Evolutionary conservation across 1,140 invertebrate species (phyloP), one percentile per base, ranked within the genome.

Genomic region (Tetramorium alpestre): DNA sequence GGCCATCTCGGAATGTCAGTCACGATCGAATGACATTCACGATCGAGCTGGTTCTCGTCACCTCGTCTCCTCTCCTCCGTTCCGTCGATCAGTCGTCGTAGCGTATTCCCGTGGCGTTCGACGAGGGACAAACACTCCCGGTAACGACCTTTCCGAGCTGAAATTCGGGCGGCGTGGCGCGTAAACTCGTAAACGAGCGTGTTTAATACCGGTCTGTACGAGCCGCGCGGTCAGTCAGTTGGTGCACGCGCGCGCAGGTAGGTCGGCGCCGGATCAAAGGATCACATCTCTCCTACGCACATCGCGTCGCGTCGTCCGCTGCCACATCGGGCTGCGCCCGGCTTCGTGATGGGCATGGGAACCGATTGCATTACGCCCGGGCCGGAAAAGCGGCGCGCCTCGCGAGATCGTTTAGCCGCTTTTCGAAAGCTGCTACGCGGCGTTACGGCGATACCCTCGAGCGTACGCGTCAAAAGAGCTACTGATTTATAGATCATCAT

Each of bases 281-380:
- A 91, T 87, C 89, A 87, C 89, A 87, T 91, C 86, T 80, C 89
- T 91, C 89, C 89, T 91, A 91, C 89, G 89, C 89, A 88, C 76
- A 85, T 49, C 87, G 89, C 88, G 78, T 90, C 89, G 86, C 88
- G 78, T 90, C 89, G 86, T 81, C 70, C 86, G 86, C 67, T 33
- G 56, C 64, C 56, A 64, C 60, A 69, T 54, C 67, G 86, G 25
- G 10, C 33, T 49, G 81, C 41, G 77, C 76, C 70, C 58, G 75
- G 75, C 69, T 91, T 90, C 89, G 89, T 91, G 89, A 91, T 91
- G 77, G 89, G 89, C 89, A 91, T 91, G 75, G 87, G 76, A 84
- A 90, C 89, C 87, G 88, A 91, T 91, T 91, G 87, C 87, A 90
- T 91, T 91, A 91, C 88, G 87, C 13, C 58, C 67, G 80, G 5